Evolutionary conservation across 2,888 invertebrate species (phyloP).

Genomic region (Empis stercorea): DNA sequence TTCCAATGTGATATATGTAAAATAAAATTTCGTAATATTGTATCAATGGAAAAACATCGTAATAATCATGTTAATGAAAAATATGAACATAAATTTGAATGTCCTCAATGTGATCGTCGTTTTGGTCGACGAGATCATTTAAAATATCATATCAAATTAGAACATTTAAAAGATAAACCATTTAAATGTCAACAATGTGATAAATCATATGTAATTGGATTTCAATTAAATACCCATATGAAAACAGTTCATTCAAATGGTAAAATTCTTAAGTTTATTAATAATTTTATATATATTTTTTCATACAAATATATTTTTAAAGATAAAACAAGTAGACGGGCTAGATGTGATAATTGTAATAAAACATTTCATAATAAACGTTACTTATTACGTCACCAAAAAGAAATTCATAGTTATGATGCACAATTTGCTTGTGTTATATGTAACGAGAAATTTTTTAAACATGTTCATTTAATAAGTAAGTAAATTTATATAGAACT

Average conservation of each 20-base stretch:
- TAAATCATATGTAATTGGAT: too few relatives aligned
- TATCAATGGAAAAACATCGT: background rate
- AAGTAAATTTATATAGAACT: background rate
- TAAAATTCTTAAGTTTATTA: too few relatives aligned
- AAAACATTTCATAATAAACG: background rate
- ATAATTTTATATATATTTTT: background rate
- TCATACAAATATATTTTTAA: background rate
- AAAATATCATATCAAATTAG: background rate
- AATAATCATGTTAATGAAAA: background rate
- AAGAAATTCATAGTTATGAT: background rate
- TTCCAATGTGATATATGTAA: background rate
- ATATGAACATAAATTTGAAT: background rate
- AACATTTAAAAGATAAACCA: background rate
- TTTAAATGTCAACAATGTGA: background rate
- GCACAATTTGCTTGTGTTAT: background rate
- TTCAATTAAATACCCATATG: background rate
- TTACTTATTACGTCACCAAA: background rate
- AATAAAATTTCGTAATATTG: background rate
- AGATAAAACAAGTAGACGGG: background rate
- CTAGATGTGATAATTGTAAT: background rate
- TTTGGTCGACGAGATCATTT: background rate
- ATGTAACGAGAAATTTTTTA: background rate
- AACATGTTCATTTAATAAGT: background rate
- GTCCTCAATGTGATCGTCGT: background rate
- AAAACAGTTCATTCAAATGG: background rate